Base-by-base conservation (phyloP, 2,113 vertebrate species). In the Channa maculata region DNA sequence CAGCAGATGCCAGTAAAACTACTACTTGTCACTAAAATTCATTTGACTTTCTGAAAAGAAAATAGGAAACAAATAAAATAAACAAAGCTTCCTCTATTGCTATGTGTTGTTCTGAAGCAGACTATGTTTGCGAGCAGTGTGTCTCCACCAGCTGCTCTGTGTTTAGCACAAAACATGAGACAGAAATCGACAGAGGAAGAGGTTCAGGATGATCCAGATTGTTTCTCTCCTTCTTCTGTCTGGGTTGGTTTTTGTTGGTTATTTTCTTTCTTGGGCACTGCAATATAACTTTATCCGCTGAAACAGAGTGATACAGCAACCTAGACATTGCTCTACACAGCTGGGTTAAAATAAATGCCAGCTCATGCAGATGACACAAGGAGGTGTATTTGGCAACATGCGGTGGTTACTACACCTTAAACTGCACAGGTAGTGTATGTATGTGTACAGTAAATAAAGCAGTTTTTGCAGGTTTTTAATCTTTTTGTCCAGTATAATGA, bases 1-100 rank as follows among this genome's bases (percentile, higher is more conserved):
- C 85, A 81, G 80, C 76, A 82, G 83, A 82, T 85, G 84, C 84
- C 76, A 79, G 75, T 69, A 68, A 69, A 53, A 73, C 66, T 24
- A 67, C 34, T 54, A 51, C 46, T 41, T 2, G 44, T 34, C 7
- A 33, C 48, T 36, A 12, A 57, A 62, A 43, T 6, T 43, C 14
- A 54, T 58, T 24, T 69, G 65, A 59, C 58, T 61, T 1, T 24
- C 24, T 24, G 8, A 39, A 71, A 55, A 0, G 50, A 45, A 63
- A 43, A 34, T 2, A 3, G 44, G 50, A 66, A 46, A 0, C 33
- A 8, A 3, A 44, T 24, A 24, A 24, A 24, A 67, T 65, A 55
- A 37, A 37, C 39, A 45, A 65, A 72, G 46, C 46, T 57, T 13
- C 44, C 1, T 68, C 52, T 57, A 15, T 58, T 59, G 14, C 53